Base-by-base conservation (phyloP, 2,113 vertebrate species). In the Pholis gunnellus region DNA sequence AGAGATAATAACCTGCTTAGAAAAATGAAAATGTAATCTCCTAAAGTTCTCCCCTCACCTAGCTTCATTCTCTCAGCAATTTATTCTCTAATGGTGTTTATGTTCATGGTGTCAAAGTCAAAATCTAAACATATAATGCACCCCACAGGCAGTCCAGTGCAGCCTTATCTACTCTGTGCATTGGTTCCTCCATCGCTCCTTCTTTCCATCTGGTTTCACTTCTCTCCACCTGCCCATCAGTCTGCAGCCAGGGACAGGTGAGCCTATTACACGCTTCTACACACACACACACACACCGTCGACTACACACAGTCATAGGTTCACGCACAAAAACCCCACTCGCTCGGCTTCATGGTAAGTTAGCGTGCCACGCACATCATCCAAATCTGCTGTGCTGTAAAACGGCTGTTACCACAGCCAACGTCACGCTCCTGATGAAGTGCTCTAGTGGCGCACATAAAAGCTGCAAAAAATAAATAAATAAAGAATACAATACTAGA, bases 181-280 rank as follows among this genome's bases (percentile, higher is more conserved):
- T 84, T 69, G 25, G 10, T 44, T 60, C n/a, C 72, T 46, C 66
- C 50, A 50, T n/a, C 27, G 0, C 61, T 44, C 34, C 63, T 65
- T 79, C 65, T 73, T 40, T 84, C 86, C 88, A 92, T 90, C 90
- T 92, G 92, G 79, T 87, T 89, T 78, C 79, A 40, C 83, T 91
- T 94, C 74, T 84, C 82, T 72, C 88, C 92, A 91, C 91, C 90
- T 94, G 92, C 91, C 90, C 89, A 87, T 92, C 89, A 86, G 86
- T 92, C 86, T 86, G 86, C 86, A 84, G 81, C 81, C 71, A 48
- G 75, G 70, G 89, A 89, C 89, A 93, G 93, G 90, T 93, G 91
- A 92, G 87, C 84, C 77, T 82, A 91, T 91, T 92, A 90, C 91
- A 93, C 70, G 86, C 88, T 82, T 75, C 72, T 86, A 29, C 56